These are phyloP conservation scores for Manduca sexta DNA, from an alignment of 1,140 invertebrate genomes.

Conservation along the genomic window DNA sequence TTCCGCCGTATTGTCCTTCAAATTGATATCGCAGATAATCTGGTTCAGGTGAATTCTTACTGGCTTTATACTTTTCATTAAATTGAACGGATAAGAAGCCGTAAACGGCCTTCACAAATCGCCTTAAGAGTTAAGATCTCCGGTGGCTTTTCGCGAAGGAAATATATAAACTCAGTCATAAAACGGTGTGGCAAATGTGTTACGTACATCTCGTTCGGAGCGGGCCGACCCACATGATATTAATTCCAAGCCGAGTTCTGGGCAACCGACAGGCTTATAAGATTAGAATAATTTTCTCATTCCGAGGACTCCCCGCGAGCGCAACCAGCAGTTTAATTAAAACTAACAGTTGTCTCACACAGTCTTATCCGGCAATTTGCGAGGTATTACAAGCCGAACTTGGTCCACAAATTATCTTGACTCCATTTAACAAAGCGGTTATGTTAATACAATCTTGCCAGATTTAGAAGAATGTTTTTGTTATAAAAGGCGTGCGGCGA, in stretches of 20 bases:
- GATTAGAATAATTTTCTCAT: constrained; percentile 71
- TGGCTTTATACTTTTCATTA: constrained; percentile 55
- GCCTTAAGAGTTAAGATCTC: constrained; percentile 18
- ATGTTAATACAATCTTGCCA: constrained; percentile 65
- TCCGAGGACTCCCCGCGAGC: constrained; percentile 58
- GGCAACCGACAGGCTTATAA: constrained; percentile 64
- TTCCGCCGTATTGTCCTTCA: constrained; percentile 36
- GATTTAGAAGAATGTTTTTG: constrained; percentile 60
- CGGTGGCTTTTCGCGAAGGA: constrained; percentile 5
- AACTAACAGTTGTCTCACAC: constrained; percentile 72
- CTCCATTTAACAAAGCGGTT: constrained; percentile 68
- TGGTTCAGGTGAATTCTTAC: constrained; percentile 40
- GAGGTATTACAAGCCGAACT: constrained; percentile 69
- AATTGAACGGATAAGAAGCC: constrained; percentile 32
- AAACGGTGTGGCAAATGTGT: constrained; percentile 21
- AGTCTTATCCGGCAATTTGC: constrained; percentile 71
- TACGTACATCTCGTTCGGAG: constrained; percentile 15
- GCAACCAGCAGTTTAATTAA: constrained; percentile 70
- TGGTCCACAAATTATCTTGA: constrained; percentile 70
- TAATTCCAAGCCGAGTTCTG: constrained; percentile 51
- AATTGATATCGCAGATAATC: constrained; percentile 63
- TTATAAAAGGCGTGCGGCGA: constrained; percentile 39
- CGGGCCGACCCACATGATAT: constrained; percentile 45
- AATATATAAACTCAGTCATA: neutral
- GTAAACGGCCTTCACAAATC: constrained; percentile 26